Conservation (phyloP, 2,888 invertebrate species). For the Temnothorax unifasciatus region DNA sequence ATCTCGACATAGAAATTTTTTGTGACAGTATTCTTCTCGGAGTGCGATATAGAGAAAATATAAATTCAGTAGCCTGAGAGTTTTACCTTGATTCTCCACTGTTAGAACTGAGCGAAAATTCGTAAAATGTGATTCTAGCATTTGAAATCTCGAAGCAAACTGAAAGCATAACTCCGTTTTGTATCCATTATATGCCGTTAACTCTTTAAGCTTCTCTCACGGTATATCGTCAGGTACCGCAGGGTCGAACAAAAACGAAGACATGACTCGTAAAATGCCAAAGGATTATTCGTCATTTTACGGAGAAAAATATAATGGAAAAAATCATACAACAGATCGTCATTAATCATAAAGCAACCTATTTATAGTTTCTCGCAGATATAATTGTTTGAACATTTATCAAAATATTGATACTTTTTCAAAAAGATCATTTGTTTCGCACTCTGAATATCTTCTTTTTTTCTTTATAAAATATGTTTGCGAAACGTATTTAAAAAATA, state of each 20-base stretch:
- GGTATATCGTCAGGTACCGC: conserved; percentile 75
- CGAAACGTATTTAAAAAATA: too few relatives aligned
- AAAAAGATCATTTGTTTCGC: background rate
- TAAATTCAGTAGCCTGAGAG: background rate
- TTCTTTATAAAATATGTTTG: too few relatives aligned
- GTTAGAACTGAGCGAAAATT: background rate
- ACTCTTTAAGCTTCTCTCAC: conserved; percentile 82
- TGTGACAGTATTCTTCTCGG: too few relatives aligned
- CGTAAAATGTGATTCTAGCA: background rate
- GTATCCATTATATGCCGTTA: conserved; percentile 50
- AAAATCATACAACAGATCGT: conserved; percentile 74
- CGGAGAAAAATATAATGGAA: conserved; percentile 59
- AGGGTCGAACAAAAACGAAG: conserved; percentile 77
- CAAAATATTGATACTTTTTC: conserved; percentile 54
- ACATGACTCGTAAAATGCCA: conserved; percentile 82
- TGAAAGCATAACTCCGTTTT: background rate
- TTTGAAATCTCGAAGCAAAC: background rate
- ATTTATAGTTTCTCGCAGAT: conserved; percentile 53
- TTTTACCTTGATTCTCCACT: background rate
- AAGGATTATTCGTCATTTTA: conserved; percentile 79
- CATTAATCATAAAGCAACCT: conserved; percentile 67
- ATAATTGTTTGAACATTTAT: conserved; percentile 77
- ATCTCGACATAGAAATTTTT: too few relatives aligned
- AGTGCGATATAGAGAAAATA: background rate
- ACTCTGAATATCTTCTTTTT: too few relatives aligned